Evolutionary conservation across 2,113 vertebrate species (phyloP).

Genomic region (Chaetodon trifascialis): DNA sequence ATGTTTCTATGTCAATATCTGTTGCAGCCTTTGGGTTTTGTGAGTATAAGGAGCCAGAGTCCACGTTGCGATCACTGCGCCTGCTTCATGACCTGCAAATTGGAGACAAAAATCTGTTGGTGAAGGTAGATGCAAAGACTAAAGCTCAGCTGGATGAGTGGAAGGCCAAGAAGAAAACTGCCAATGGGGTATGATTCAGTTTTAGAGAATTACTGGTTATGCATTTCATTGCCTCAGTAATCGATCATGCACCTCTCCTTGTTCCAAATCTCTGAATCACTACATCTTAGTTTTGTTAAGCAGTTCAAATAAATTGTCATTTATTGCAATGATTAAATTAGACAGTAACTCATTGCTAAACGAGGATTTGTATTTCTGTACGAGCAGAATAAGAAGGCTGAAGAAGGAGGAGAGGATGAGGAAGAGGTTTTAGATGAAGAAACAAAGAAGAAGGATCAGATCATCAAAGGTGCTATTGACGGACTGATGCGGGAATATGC

Average conservation of each 20-base stretch:
- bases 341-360: background rate
- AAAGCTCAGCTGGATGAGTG: conserved; percentile 98
- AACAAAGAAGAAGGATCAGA: conserved; percentile 94
- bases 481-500: conserved; percentile 97
- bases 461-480: conserved; percentile 96
- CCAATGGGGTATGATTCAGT: conserved; percentile 89
- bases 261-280: background rate
- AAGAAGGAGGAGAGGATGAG: conserved; percentile 89
- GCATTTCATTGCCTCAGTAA: background rate
- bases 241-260: background rate
- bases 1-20: conserved; percentile 10
- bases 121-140: conserved; percentile 99
- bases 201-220: background rate
- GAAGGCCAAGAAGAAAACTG: conserved; percentile 96
- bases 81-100: conserved; percentile 96
- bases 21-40: conserved; percentile 96
- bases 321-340: background rate
- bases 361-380: background rate
- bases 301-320: background rate
- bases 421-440: conserved; percentile 98
- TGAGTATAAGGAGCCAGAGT: conserved; percentile 99
- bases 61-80: conserved; percentile 93
- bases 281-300: background rate
- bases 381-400: conserved; percentile 87
- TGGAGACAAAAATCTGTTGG: conserved; percentile 97